Conservation (phyloP, 2,797 vertebrate species). For the Clarias fuscus region DNA sequence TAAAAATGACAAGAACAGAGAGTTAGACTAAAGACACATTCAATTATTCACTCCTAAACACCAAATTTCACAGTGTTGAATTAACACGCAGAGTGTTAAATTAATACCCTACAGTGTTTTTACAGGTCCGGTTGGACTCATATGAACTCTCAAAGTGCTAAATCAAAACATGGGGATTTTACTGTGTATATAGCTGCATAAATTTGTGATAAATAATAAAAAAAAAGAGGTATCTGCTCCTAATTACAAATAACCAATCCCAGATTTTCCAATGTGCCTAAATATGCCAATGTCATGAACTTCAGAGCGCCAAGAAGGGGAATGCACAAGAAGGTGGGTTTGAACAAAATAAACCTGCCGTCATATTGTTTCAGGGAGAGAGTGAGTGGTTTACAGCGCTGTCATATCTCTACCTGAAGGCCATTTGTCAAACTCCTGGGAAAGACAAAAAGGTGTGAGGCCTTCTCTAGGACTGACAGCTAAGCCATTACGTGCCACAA, state of each 20-base stretch:
- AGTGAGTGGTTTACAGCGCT: slow-evolving; percentile 55
- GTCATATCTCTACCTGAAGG: slow-evolving; percentile 61
- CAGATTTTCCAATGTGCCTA: background rate
- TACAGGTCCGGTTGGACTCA: too few species aligned
- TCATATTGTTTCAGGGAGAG: slow-evolving; percentile 52
- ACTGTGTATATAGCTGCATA: background rate
- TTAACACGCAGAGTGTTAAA: too few species aligned
- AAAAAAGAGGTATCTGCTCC: background rate
- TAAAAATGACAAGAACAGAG: background rate
- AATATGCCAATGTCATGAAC: slow-evolving; percentile 12
- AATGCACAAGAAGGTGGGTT: background rate
- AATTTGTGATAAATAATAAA: background rate
- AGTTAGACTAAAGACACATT: background rate
- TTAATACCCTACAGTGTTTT: too few species aligned
- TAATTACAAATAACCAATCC: background rate
- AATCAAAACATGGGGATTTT: too few species aligned
- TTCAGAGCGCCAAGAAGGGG: background rate
- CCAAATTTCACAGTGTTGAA: too few species aligned
- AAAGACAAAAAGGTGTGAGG: slow-evolving; percentile 11
- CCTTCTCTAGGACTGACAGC: slow-evolving; percentile 36
- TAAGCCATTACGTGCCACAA: slow-evolving; percentile 31
- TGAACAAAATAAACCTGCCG: slow-evolving; percentile 55
- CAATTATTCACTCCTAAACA: background rate
- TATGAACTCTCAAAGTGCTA: too few species aligned
- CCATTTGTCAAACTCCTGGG: slow-evolving; percentile 57